Base-by-base conservation (phyloP, 2,888 invertebrate genomes). In the Ornithoptera priamus region DNA sequence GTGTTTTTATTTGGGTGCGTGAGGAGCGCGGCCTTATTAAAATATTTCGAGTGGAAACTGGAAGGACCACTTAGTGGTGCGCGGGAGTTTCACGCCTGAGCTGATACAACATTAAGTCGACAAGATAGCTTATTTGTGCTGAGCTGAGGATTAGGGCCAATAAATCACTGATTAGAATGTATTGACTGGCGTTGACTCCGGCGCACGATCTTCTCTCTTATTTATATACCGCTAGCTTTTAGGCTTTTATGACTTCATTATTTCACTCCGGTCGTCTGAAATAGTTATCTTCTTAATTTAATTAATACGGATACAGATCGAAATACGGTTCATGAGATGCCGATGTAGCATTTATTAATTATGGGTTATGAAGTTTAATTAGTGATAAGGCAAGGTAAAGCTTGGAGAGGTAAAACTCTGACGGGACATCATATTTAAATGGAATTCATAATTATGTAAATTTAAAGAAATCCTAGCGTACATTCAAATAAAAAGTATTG, bases 101-200 rank as follows among this genome's bases (percentile, higher is more conserved):
- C 88, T 89, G 92, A 92, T 92, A 92, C 88, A 89, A 91, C 92
- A 90, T 92, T 91, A 91, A 92, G 90, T 89, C 92, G 91, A 91
- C 92, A 90, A 90, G 92, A 92, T 92, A 92, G 92, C 92, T 92
- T 92, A 92, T 92, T 92, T 92, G 92, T 92, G 92, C 90, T 90
- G 86, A 88, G 89, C 90, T 83, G 86, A 83, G 90, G 92, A 92
- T 92, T 92, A 92, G 89, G 87, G 87, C 88, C 86, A 89, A 91
- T 92, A 92, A 91, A 92, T 92, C 92, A 92, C 89, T 92, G 92
- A 92, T 92, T 92, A 92, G 89, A 92, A 90, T 91, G 91, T 91
- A 91, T 91, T 92, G 91, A 92, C 92, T 90, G 88, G 89, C 88
- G 85, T 87, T 90, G 88, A 87, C 85, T 89, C 81, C 80, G 85